Evolutionary conservation across 2,797 vertebrate species (phyloP), one percentile per base, ranked within the genome.

Genomic region (Sciurus vulgaris): DNA sequence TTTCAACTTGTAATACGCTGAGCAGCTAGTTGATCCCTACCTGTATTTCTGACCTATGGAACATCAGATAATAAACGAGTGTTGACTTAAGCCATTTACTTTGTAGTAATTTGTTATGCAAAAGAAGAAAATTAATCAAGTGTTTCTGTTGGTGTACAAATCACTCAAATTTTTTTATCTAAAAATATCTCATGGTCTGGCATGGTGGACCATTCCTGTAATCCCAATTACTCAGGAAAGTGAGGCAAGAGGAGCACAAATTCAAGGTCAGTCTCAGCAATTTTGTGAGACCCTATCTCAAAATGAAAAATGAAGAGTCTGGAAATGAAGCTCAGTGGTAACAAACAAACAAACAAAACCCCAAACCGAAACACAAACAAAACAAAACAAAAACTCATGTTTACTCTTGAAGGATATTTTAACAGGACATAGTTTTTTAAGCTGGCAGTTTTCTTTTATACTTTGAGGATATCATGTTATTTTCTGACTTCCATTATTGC

Each of bases 21-120:
- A 72, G n/a, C 59, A 59, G 44, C 22, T 67, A 28, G n/a, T 30
- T 78, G 30, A 35, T 72, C 51, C 74, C 49, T 56, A 56, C 20
- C 54, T 22, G 20, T 22, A 56, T 2, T 91, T 78, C 28, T 44
- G 30, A 17, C 30, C 30, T n/a, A 51, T 4, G 78, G 54, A 90
- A 72, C 54, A 56, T 56, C 20, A 56, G 54, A 56, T 70, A 70
- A 78, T 61, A 94, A 85, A 69, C 72, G 35, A 24, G 7, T 54
- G 41, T 70, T 38, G 8, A 38, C 56, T 89, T 91, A 79, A 79
- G 65, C 17, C 33, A 24, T 65, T 73, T 35, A 54, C 2, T 63
- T 86, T 78, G 24, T 78, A 79, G 22, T 54, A 91, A 86, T 33
- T 91, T 76, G 49, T 76, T 61, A 69, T 20, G 41, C 84, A 87